Evolutionary conservation across 1,140 invertebrate genomes (phyloP).

Genomic region (Spodoptera frugiperda): DNA sequence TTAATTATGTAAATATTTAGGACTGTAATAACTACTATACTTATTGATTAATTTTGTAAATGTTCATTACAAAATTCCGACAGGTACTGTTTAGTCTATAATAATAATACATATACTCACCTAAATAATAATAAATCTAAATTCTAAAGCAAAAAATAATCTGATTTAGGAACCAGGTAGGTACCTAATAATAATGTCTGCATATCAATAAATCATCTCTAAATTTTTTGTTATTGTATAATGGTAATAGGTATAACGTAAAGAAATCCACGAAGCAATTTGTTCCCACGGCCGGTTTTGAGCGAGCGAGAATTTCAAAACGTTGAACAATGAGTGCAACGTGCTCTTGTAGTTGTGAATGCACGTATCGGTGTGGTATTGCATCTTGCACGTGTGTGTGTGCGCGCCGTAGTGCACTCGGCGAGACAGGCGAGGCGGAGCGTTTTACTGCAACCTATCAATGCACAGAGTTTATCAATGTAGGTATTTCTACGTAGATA

Average conservation of each 20-base stretch:
- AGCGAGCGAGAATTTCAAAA: slow-evolving; percentile 80
- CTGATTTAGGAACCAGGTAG: no score
- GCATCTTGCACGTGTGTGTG: slow-evolving; percentile 58
- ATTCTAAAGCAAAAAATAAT: no score
- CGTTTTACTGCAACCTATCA: slow-evolving; percentile 47
- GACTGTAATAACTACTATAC: no score
- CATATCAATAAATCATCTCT: slow-evolving; percentile 10
- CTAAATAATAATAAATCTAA: no score
- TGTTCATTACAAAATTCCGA: no score
- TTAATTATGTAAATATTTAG: no score
- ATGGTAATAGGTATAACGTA: slow-evolving; percentile 24
- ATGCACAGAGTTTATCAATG: slow-evolving; percentile 43
- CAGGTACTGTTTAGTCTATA: no score
- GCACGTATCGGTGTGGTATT: slow-evolving; percentile 46
- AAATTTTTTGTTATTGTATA: slow-evolving; percentile 20
- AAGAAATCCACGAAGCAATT: slow-evolving; percentile 59
- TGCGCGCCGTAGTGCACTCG: slow-evolving; percentile 54
- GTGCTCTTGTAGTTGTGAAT: slow-evolving; percentile 69
- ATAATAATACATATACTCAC: no score
- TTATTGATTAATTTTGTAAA: no score
- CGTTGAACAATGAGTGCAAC: slow-evolving; percentile 81
- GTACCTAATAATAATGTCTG: not conserved
- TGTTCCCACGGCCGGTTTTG: slow-evolving; percentile 78
- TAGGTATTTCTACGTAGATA: slow-evolving; percentile 9
- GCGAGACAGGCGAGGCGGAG: slow-evolving; percentile 50